Percentiles rank a stretch among this genome's conserved stretches.
phyloP scores from a whole-genome alignment of 2,888 invertebrate genomes.

The Tenthredo livida region DNA sequence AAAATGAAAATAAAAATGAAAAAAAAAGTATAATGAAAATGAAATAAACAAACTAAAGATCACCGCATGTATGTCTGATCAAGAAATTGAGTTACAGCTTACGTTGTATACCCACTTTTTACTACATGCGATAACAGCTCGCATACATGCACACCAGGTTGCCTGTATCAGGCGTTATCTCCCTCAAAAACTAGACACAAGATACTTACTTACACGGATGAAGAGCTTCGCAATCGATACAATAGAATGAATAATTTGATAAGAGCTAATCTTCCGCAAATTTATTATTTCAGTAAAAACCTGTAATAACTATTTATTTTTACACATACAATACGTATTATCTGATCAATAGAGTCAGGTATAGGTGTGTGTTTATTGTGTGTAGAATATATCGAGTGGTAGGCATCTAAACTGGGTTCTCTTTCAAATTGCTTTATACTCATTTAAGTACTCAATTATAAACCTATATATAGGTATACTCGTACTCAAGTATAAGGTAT shows the following conservation, averaged over 20 bases:
- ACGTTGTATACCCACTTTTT: not conserved
- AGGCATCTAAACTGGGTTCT: not conserved
- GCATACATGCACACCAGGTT: constrained; percentile 26
- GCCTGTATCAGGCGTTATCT: constrained; percentile 37
- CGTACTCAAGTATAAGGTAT: not conserved
- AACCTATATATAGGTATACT: not conserved
- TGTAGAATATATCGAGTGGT: not conserved
- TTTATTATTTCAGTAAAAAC: not conserved
- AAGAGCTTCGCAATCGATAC: not conserved
- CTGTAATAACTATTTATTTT: not conserved
- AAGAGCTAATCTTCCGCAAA: not conserved
- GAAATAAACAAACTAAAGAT: constrained; percentile 23
- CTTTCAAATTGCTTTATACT: not conserved
- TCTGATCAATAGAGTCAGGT: not conserved
- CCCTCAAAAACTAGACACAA: not conserved
- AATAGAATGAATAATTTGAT: not conserved
- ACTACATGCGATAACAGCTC: constrained; percentile 8
- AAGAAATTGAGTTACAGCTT: constrained; percentile 37
- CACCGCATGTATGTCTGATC: constrained; percentile 24
- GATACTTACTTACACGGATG: not conserved
- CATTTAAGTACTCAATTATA: not conserved
- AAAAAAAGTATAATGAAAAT: not conserved
- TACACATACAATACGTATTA: not conserved
- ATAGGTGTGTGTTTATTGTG: not conserved
- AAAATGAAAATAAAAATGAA: not conserved